Percentiles rank a stretch among this genome's conserved stretches.
Conservation (phyloP, 35 echinoderm and acorn worm species). For the Ptychodera flava region DNA sequence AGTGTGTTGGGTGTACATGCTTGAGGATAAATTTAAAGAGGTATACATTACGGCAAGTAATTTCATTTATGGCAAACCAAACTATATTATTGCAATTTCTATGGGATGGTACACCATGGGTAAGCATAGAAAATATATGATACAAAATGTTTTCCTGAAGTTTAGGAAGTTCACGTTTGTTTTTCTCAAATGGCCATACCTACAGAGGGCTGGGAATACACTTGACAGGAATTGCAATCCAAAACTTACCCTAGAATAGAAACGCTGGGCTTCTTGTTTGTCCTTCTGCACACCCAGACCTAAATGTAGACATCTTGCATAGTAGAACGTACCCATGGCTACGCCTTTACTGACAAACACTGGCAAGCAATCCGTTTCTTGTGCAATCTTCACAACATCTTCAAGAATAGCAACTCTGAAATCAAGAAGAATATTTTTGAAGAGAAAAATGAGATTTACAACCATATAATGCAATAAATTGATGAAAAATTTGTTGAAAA, state of each 20-base stretch:
- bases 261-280: slow-evolving; percentile 78
- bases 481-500: too few relatives aligned
- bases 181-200: too few relatives aligned
- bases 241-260: slow-evolving; percentile 75
- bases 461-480: too few relatives aligned
- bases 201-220: too few relatives aligned
- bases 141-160: background rate
- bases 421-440: background rate
- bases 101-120: too few relatives aligned
- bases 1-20: background rate
- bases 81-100: background rate
- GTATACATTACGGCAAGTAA: background rate
- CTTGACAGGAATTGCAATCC: too few relatives aligned
- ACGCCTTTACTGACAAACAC: slow-evolving; percentile 81
- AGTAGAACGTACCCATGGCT: slow-evolving; percentile 89
- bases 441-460: too few relatives aligned
- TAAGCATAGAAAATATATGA: too few relatives aligned
- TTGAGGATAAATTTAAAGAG: background rate
- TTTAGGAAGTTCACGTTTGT: background rate
- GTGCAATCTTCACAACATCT: slow-evolving; percentile 47
- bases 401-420: slow-evolving; percentile 74
- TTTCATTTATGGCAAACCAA: background rate
- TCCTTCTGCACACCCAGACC: slow-evolving; percentile 94
- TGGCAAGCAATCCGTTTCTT: slow-evolving; percentile 84
- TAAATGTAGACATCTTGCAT: slow-evolving; percentile 86